These are phyloP conservation scores for Selenia dentaria DNA, from an alignment of 2,888 invertebrate species.

Conservation along the genomic window DNA sequence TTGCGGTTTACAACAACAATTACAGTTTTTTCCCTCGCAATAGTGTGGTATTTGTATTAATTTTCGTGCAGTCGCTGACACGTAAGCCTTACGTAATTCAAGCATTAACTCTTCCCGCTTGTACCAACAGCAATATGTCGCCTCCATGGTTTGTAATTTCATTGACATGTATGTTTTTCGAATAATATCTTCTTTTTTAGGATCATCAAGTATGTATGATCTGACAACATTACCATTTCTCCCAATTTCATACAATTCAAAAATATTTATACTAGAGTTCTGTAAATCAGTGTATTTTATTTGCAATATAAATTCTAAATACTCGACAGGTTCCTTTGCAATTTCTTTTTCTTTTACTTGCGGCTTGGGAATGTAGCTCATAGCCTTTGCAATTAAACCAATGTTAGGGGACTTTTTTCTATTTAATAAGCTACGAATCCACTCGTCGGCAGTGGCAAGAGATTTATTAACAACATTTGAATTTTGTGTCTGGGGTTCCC, in stretches of 20 bases:
- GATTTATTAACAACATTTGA: conserved; percentile 1
- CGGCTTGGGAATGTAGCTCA: conserved; percentile 9
- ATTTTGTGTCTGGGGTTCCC: background rate
- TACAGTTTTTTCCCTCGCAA: conserved; percentile 31
- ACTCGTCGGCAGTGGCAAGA: background rate
- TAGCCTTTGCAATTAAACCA: conserved; percentile 17
- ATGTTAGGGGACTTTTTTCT: background rate
- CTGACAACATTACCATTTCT: conserved; percentile 22
- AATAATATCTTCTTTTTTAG: background rate
- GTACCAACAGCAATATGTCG: conserved; percentile 44
- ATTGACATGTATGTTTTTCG: conserved; percentile 6
- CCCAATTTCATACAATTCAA: conserved; percentile 31
- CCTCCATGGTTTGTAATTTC: background rate
- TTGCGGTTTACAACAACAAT: conserved; percentile 24
- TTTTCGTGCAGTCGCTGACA: conserved; percentile 24
- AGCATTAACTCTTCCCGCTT: conserved; percentile 35
- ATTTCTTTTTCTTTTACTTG: background rate
- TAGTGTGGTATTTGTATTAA: conserved; percentile 33
- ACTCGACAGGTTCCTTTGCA: background rate
- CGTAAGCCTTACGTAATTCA: conserved; percentile 18
- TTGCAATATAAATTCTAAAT: conserved; percentile 12
- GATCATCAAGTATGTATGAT: conserved; percentile 6
- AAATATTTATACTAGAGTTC: background rate
- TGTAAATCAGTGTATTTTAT: conserved; percentile 7
- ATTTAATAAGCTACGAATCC: conserved; percentile 3